Evolutionary conservation across 2,888 invertebrate species (phyloP).

Genomic region (Lasioglossum figueresi): DNA sequence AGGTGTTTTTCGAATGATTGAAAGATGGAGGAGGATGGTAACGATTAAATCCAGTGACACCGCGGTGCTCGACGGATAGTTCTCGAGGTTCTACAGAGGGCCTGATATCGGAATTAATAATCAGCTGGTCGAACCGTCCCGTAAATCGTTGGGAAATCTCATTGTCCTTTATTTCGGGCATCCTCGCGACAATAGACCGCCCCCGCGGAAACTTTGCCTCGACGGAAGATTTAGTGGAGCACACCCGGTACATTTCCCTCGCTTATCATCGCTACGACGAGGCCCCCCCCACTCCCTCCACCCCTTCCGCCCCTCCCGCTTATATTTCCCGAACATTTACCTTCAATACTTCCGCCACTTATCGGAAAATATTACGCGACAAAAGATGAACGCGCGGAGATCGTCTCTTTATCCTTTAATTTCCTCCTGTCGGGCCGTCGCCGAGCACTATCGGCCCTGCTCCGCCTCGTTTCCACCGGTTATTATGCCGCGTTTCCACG

Average conservation of each 20-base stretch:
- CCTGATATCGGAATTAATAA: slow-evolving; percentile 16
- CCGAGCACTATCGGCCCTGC: slow-evolving; percentile 11
- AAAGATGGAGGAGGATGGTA: background rate
- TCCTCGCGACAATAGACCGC: background rate
- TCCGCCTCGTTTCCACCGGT: slow-evolving; percentile 18
- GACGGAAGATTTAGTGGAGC: slow-evolving; percentile 2
- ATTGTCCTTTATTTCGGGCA: slow-evolving; percentile 11
- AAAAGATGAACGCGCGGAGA: slow-evolving; percentile 47
- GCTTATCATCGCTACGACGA: slow-evolving; percentile 37
- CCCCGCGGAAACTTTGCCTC: background rate
- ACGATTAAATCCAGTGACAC: background rate
- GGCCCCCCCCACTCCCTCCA: background rate
- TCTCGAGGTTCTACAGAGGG: background rate
- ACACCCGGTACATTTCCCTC: slow-evolving; percentile 4
- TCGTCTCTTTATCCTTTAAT: slow-evolving; percentile 49
- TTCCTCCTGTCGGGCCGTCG: slow-evolving; percentile 22
- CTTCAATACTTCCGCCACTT: slow-evolving; percentile 50
- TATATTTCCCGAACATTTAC: slow-evolving; percentile 56
- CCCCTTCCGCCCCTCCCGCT: background rate
- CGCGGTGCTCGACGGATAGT: background rate
- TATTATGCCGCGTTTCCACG: slow-evolving; percentile 23
- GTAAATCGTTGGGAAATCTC: background rate
- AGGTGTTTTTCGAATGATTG: background rate
- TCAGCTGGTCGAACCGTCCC: background rate
- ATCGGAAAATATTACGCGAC: slow-evolving; percentile 56